Percentiles rank a stretch among this genome's conserved stretches.
Evolutionary conservation across 2,797 vertebrate genomes (phyloP).

Genomic region (Rhinella marina): DNA sequence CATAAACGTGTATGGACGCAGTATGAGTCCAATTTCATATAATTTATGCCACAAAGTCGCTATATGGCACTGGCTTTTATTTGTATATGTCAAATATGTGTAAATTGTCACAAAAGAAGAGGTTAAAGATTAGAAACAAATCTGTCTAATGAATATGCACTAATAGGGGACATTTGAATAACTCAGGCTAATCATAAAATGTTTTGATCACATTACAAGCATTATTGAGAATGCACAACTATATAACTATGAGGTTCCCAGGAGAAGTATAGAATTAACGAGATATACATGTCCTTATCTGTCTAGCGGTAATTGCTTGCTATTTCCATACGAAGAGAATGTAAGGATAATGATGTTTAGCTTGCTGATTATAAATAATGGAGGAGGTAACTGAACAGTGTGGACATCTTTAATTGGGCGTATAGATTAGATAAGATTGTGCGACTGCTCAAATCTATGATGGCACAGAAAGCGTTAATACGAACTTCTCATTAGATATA

Average conservation of each 20-base stretch:
- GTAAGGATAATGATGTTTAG: not conserved
- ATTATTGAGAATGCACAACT: not conserved
- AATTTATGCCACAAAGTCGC: not conserved
- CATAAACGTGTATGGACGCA: not conserved
- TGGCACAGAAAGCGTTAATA: conserved; percentile 1
- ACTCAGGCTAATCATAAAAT: not conserved
- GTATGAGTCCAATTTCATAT: not conserved
- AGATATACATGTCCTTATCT: not conserved
- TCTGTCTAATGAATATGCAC: not conserved
- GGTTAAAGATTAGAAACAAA: not conserved
- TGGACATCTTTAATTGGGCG: not conserved
- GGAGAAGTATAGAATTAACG: not conserved
- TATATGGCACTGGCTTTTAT: not conserved
- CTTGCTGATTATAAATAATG: conserved; percentile 42
- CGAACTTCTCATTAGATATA: conserved; percentile 16
- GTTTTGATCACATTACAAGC: not conserved
- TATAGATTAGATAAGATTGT: not conserved
- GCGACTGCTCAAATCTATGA: not conserved
- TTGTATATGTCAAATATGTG: not conserved
- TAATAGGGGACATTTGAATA: not conserved
- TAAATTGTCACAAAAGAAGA: not conserved
- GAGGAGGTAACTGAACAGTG: conserved; percentile 1
- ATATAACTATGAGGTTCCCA: not conserved
- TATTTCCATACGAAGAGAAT: conserved; percentile 2
- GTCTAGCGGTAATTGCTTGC: not conserved